These are phyloP conservation scores for Trissolcus japonicus DNA, from an alignment of 2,888 invertebrate genomes.

Conservation along the genomic window DNA sequence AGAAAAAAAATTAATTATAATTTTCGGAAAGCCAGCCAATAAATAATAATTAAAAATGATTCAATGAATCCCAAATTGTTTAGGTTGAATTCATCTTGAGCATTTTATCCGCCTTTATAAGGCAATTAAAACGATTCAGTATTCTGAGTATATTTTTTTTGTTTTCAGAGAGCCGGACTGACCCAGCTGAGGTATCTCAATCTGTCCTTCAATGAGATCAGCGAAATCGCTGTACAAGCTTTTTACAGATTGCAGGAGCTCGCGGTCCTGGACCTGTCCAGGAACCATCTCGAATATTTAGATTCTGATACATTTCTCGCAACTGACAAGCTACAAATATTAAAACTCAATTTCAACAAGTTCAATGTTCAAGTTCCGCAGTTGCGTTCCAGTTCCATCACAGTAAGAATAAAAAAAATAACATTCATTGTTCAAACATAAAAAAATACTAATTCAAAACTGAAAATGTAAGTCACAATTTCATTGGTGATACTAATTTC, in stretches of 20 bases:
- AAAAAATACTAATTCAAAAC: background rate
- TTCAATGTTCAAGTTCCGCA: constrained; percentile 68
- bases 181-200: constrained; percentile 72
- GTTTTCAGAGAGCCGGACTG: constrained; percentile 68
- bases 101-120: too few species aligned
- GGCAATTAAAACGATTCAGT: too few species aligned
- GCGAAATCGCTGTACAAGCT: constrained; percentile 74
- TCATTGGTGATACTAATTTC: background rate
- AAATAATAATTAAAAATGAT: too few species aligned
- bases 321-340: constrained; percentile 66
- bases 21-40: too few species aligned
- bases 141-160: background rate
- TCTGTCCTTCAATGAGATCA: constrained; percentile 76
- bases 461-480: background rate
- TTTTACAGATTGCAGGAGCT: constrained; percentile 76
- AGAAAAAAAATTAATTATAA: too few species aligned
- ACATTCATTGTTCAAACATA: background rate
- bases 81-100: too few species aligned
- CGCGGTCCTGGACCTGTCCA: constrained; percentile 76
- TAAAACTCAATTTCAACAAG: constrained; percentile 71
- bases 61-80: too few species aligned
- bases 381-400: constrained; percentile 64
- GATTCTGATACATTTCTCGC: constrained; percentile 74
- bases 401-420: constrained; percentile 60
- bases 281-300: constrained; percentile 75